phyloP scores from a whole-genome alignment of 2,113 vertebrate species.

The Lanius collurio region DNA sequence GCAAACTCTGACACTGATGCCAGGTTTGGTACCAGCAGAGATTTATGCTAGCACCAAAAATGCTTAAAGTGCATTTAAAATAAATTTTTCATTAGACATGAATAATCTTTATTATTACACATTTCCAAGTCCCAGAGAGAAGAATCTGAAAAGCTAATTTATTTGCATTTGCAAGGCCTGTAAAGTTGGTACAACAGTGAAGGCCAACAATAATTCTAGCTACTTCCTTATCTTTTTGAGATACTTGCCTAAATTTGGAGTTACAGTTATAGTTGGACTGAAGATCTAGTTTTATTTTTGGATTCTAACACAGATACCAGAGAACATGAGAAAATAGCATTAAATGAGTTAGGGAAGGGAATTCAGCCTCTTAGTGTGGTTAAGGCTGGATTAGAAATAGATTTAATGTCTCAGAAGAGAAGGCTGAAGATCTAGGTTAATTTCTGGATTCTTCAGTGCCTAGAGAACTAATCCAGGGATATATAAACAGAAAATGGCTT shows the following conservation, averaged over 20 bases:
- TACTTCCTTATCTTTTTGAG: neutral
- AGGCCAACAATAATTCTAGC: neutral
- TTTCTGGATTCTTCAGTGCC: neutral
- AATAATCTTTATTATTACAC: neutral
- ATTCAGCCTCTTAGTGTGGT: neutral
- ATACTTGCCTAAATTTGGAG: neutral
- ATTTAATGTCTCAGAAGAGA: neutral
- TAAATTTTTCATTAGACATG: neutral
- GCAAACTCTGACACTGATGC: neutral
- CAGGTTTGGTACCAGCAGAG: neutral
- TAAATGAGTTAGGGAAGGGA: neutral
- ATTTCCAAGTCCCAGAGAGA: neutral
- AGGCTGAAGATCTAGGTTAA: neutral
- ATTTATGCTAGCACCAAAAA: neutral
- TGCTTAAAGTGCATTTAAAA: neutral
- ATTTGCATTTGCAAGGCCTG: neutral
- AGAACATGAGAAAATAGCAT: neutral
- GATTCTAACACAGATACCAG: neutral
- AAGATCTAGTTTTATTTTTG: constrained; percentile 7
- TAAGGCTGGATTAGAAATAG: neutral
- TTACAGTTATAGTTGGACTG: neutral
- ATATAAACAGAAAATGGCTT: neutral
- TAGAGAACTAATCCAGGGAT: neutral
- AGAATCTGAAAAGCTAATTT: neutral
- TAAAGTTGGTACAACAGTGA: neutral